Evolutionary conservation across 1,140 invertebrate genomes (phyloP), one percentile per base, ranked within the genome.

Genomic region (Procambarus virginalis): DNA sequence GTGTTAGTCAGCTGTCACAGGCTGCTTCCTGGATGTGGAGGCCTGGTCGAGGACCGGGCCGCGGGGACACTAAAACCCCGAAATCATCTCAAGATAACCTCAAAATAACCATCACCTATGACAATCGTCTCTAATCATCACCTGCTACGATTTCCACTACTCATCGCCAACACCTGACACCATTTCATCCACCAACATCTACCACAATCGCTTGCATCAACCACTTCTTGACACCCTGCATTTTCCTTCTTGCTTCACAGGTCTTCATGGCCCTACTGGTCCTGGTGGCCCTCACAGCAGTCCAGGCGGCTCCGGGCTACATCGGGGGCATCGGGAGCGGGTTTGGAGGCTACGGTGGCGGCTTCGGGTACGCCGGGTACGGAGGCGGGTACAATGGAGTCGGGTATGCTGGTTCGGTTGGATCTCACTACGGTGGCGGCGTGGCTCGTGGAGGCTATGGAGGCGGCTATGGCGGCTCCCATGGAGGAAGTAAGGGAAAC

Each of bases 361-460:
- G 81, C 4, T 84, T 84, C 64, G 81, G 81, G 2, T 84, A 70
- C 34, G 60, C 58, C 8, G 81, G 81, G 45, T 84, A 73, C 60
- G 81, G 81, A 9, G 81, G 81, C 34, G 81, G 81, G 3, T 70
- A 70, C 60, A 84, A 84, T 34, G 81, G 81, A 48, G 81, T 84
- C 22, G 81, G 81, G 14, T 84, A 84, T 55, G 81, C 81, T 5
- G 81, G 81, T 12, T 20, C 60, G 5, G 81, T 84, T 0, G 81
- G 81, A 5, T 48, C 45, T 6, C 81, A 84, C 45, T 84, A 84
- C 20, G 81, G 81, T 10, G 81, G 81, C 12, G 81, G 81, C 4
- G 45, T 84, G 0, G 45, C 60, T 45, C 12, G 68, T 12, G 81
- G 22, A 4, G 51, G 51, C 4, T 45, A 82, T 17, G 60, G 60